These are phyloP conservation scores for Parapsyche elsis DNA, from an alignment of 1,140 invertebrate species.

Conservation along the genomic window DNA sequence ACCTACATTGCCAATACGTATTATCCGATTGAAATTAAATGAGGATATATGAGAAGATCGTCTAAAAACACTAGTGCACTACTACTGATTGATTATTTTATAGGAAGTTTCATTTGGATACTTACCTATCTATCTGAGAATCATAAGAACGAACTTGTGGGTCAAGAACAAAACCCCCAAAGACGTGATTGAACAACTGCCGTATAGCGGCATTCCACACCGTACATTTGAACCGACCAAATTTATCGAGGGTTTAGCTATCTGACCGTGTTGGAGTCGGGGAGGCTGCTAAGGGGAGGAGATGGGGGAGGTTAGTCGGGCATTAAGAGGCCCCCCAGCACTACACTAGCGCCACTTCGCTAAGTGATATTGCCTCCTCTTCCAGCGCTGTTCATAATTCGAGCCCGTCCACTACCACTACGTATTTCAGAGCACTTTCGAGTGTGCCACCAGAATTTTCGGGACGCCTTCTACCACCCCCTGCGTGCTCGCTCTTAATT, in stretches of 20 bases:
- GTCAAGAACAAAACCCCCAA: neutral
- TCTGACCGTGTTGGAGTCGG: neutral
- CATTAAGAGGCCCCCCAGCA: too few relatives aligned
- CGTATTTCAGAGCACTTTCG: conserved; percentile 29
- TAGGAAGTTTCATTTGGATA: too few relatives aligned
- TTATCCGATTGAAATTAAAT: too few relatives aligned
- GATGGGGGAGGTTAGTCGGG: too few relatives aligned
- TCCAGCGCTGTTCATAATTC: conserved; percentile 35
- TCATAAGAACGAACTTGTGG: too few relatives aligned
- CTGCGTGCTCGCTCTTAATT: conserved; percentile 34
- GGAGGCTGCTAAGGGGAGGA: neutral
- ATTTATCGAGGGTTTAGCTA: conserved; percentile 28
- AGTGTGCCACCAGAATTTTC: conserved; percentile 23
- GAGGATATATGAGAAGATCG: too few relatives aligned
- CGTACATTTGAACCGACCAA: too few relatives aligned
- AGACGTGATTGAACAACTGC: conserved; percentile 9
- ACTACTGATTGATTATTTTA: too few relatives aligned
- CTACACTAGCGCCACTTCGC: conserved; percentile 11
- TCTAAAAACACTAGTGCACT: too few relatives aligned
- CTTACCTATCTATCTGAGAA: too few relatives aligned
- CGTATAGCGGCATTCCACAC: neutral
- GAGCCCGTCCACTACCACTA: conserved; percentile 8
- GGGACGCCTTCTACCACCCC: conserved; percentile 8
- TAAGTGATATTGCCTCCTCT: conserved; percentile 48
- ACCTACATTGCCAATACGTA: too few relatives aligned